Evolutionary conservation across 2,888 invertebrate genomes (phyloP), one percentile per base, ranked within the genome.

Genomic region (Dromius quadrimaculatus): DNA sequence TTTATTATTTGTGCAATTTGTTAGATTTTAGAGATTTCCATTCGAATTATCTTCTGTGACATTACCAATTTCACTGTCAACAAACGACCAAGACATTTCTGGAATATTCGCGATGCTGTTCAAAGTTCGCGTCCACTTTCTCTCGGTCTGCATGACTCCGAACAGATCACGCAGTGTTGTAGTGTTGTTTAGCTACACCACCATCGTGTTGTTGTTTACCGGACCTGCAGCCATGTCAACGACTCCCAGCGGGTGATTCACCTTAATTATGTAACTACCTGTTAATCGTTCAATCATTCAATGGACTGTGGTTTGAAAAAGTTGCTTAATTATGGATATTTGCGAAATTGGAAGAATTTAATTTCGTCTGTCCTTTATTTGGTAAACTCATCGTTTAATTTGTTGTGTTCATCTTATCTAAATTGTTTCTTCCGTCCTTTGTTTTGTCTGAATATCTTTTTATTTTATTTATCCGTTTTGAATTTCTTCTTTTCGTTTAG

Each of bases 71-170:
- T 62, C 62, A 62, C 62, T 62, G 62, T 43, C 62, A 62, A 34
- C 20, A 38, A 59, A 43, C 62, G 43, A 28, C 62, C 38, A 62
- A 43, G 62, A 62, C 62, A 62, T 62, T 62, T 62, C 62, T 62
- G 62, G 62, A 43, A 62, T 62, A 62, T 62, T 62, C 62, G 62
- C 13, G 28, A 15, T 28, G 15, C 13, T 50, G 47, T 50, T 50
- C 47, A 13, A 23, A 23, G 50, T 28, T 38, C 36, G 34, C n/a
- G 17, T 59, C 20, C 43, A 62, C 62, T 62, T 62, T 62, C 62
- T 62, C 62, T 17, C n/a, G 38, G 36, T 20, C 19, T 57, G 47
- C 47, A 23, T 28, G 50, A 15, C 50, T 54, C 6, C 41, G 11
- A 23, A 23, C 23, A 54, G 50, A 54, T 54, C 50, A 54, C 50